Base-by-base conservation (phyloP, 2,113 vertebrate species). In the Zapus hudsonius region DNA sequence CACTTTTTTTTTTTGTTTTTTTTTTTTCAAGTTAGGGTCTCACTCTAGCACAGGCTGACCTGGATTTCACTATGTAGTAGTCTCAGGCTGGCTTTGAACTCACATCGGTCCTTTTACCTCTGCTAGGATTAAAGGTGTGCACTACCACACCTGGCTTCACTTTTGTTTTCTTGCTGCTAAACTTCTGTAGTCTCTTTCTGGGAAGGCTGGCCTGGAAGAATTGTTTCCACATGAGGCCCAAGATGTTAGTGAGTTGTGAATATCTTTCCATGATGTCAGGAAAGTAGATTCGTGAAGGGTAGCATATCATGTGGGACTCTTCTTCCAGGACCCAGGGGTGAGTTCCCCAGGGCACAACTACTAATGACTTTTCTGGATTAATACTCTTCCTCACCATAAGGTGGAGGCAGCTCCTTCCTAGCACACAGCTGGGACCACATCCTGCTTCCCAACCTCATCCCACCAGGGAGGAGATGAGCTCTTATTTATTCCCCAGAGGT, bases 191-290 rank as follows among this genome's bases (percentile, higher is more conserved):
- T 23, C 17, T 80, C 63, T n/a, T 73, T 64, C 55, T 33, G 64
- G 89, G 44, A 76, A 69, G 42, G 36, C n/a, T 67, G 66, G 76
- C 57, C 40, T 59, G 79, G 55, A 61, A 52, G 90, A 66, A 25
- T 33, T 40, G n/a, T 94, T 94, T 80, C 86, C 42, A 29, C 38
- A 12, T 61, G 72, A 38, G 52, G 52, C 40, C 57, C n/a, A 20
- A 70, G 73, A 20, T 25, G 7, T 19, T 33, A 31, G 13, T 59
- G 78, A 33, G 12, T 61, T 40, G 11, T 66, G 70, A 92, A 73
- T 72, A 27, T 73, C 27, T 79, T 69, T 93, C 95, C 3, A 0
- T 94, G 91, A 64, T 84, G 90, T 94, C 47, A 72, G 93, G 27
- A 52, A 38, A 78, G 72, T 52, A 15, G n/a, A 36, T 67, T 88